phyloP scores from a whole-genome alignment of 2,888 invertebrate genomes.

The Tenthredo amoena region DNA sequence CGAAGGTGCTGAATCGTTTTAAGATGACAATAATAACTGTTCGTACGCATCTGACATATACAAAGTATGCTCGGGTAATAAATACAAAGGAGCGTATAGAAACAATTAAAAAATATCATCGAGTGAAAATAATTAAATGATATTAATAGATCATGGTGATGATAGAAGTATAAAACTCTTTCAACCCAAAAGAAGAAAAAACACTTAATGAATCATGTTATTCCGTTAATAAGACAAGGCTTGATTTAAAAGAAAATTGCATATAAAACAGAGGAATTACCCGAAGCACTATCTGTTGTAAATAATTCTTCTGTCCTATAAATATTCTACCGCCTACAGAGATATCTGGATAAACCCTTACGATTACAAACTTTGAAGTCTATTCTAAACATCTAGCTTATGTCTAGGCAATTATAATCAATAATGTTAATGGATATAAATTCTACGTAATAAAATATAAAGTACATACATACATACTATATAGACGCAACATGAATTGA shows the following conservation, averaged over 20 bases:
- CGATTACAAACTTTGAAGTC: slow-evolving; percentile 38
- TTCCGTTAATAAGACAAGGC: not conserved
- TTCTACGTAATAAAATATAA: slow-evolving; percentile 41
- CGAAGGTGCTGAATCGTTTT: slow-evolving; percentile 72
- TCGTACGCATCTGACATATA: slow-evolving; percentile 66
- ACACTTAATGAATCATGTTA: not conserved
- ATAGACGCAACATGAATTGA: slow-evolving; percentile 42
- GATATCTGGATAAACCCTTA: not conserved
- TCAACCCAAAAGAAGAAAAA: not conserved
- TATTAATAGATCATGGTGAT: slow-evolving; percentile 11
- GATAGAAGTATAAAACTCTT: not conserved
- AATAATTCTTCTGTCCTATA: slow-evolving; percentile 57
- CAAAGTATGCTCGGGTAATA: slow-evolving; percentile 63
- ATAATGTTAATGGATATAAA: slow-evolving; percentile 47
- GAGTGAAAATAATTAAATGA: slow-evolving; percentile 27
- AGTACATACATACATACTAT: slow-evolving; percentile 7
- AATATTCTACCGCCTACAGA: slow-evolving; percentile 31
- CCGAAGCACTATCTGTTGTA: slow-evolving; percentile 63
- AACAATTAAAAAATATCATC: slow-evolving; percentile 3
- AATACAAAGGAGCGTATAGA: slow-evolving; percentile 34
- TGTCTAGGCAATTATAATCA: slow-evolving; percentile 46
- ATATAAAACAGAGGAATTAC: slow-evolving; percentile 50
- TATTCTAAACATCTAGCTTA: slow-evolving; percentile 44
- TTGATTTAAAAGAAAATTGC: slow-evolving; percentile 3
- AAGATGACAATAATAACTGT: slow-evolving; percentile 76